Percentiles rank a stretch among this genome's conserved stretches.
Evolutionary conservation across 30 jellyfish, hydroid and myxozoan genomes (phyloP).

Genomic region (Aurelia sp.): DNA sequence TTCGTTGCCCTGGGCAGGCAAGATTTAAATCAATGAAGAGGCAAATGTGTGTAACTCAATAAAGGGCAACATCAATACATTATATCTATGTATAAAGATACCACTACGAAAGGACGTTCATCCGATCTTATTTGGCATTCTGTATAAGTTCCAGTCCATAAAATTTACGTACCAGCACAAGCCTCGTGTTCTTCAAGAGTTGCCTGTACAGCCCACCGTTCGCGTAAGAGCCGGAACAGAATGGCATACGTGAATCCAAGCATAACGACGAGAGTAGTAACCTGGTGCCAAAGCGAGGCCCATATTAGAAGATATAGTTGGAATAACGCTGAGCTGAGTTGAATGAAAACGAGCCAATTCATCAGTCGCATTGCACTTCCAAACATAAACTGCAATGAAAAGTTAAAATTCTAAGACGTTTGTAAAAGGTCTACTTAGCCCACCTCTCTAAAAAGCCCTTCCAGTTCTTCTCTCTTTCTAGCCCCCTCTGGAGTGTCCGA

Average conservation of each 20-base stretch:
- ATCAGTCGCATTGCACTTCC: slow-evolving; percentile 87
- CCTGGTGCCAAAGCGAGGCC: slow-evolving; percentile 88
- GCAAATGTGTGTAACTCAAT: background rate
- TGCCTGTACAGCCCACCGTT: slow-evolving; percentile 97
- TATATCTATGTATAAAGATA: slow-evolving; percentile 61
- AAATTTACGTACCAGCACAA: slow-evolving; percentile 71
- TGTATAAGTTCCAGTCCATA: slow-evolving; percentile 10
- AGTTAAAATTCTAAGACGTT: background rate
- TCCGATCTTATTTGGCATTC: background rate
- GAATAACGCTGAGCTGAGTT: slow-evolving; percentile 57
- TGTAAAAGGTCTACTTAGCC: no score
- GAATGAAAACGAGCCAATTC: slow-evolving; percentile 82
- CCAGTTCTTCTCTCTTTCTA: no score
- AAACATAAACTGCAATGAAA: slow-evolving; percentile 80
- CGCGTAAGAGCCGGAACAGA: slow-evolving; percentile 92
- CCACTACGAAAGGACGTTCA: slow-evolving; percentile 19
- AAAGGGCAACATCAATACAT: slow-evolving; percentile 32
- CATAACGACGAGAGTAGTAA: slow-evolving; percentile 68
- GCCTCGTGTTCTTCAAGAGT: slow-evolving; percentile 95
- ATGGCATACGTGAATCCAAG: slow-evolving; percentile 72
- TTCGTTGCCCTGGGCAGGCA: no score
- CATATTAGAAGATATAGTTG: slow-evolving; percentile 75
- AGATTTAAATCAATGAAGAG: background rate
- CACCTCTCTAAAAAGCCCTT: no score
- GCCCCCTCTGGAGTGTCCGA: no score